phyloP scores from a whole-genome alignment of 53 echinoderm and acorn worm genomes.

The Luidia sarsii region DNA sequence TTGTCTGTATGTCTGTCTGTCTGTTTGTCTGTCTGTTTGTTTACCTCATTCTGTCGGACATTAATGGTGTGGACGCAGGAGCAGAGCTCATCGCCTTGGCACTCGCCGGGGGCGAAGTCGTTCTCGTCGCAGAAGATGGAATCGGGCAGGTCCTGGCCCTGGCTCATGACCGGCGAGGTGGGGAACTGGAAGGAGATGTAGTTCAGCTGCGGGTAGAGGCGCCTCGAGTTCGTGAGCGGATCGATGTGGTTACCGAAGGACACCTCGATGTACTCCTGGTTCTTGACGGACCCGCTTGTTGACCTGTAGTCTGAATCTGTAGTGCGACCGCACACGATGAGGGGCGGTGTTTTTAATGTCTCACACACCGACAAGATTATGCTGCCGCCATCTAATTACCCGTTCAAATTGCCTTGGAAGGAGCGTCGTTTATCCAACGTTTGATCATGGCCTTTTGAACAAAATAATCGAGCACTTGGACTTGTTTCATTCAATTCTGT shows the following conservation, averaged over 20 bases:
- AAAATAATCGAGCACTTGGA: no score
- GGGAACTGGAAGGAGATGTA: constrained; percentile 68
- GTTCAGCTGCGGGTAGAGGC: constrained; percentile 65
- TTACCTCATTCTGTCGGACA: constrained; percentile 68
- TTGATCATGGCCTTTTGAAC: no score
- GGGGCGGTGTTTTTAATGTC: no score
- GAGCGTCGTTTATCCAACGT: no score
- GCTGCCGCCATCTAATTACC: no score
- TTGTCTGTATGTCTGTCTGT: no score
- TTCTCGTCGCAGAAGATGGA: constrained; percentile 57
- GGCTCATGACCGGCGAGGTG: constrained; percentile 62
- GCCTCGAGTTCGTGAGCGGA: background rate
- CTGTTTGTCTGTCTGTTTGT: no score
- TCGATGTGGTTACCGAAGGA: constrained; percentile 3
- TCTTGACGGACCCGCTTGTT: background rate
- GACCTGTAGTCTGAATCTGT: background rate
- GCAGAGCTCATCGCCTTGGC: constrained; percentile 59
- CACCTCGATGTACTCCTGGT: constrained; percentile 22
- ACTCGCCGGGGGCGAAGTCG: constrained; percentile 24
- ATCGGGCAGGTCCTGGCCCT: constrained; percentile 36
- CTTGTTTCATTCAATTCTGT: no score
- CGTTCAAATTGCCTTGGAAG: no score
- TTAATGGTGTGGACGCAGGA: constrained; percentile 65
- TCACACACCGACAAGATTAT: no score
- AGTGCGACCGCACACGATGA: no score